These are phyloP conservation scores for Isoperla grammatica DNA, from an alignment of 2,888 invertebrate genomes.

Conservation along the genomic window DNA sequence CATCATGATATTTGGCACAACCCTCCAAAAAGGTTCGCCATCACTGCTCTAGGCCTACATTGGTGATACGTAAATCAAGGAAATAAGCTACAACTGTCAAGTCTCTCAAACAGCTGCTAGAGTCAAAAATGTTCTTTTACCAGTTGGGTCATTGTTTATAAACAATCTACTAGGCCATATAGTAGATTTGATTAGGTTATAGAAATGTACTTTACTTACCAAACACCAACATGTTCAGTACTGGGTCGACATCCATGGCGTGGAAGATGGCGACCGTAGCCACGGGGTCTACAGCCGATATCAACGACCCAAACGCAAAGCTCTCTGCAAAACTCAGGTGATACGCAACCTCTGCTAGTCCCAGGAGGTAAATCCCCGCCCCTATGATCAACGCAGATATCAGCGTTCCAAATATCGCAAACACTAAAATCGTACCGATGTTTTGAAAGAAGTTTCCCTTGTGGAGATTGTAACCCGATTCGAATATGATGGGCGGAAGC, in stretches of 20 bases:
- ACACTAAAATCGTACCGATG: conserved; percentile 96
- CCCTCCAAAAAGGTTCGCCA: too few species aligned
- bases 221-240: conserved; percentile 99
- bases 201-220: too few species aligned
- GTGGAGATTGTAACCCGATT: conserved; percentile 97
- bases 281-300: conserved; percentile 98
- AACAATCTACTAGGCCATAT: too few species aligned
- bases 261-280: conserved; percentile 99
- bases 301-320: conserved; percentile 96
- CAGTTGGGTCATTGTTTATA: too few species aligned
- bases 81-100: too few species aligned
- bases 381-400: conserved; percentile 97
- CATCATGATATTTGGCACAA: too few species aligned
- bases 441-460: conserved; percentile 97
- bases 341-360: conserved; percentile 87
- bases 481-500: conserved; percentile 97
- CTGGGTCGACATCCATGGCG: conserved; percentile 93
- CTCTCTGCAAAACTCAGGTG: conserved; percentile 91
- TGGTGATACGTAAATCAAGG: too few species aligned
- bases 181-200: too few species aligned
- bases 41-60: too few species aligned
- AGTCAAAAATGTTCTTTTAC: too few species aligned
- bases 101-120: too few species aligned
- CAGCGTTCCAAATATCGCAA: conserved; percentile 95
- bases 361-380: conserved; percentile 90